Evolutionary conservation across 2,113 vertebrate species (phyloP), one percentile per base, ranked within the genome.

Genomic region (Corynorhinus townsendii): DNA sequence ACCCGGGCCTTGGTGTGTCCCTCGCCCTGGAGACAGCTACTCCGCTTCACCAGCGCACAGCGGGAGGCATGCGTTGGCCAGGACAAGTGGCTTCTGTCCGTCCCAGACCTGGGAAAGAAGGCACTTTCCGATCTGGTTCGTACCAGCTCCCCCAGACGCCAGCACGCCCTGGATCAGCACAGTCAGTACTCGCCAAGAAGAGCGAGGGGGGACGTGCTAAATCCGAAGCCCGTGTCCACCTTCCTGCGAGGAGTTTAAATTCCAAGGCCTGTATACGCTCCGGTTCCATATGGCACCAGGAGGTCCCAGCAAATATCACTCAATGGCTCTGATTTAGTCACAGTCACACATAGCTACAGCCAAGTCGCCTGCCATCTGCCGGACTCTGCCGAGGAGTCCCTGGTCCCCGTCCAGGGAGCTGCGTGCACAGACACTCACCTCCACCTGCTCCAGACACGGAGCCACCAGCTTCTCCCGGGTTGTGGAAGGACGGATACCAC

Each of bases 271-370:
- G 83, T 76, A 47, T 90, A 95, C 91, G 83, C 93, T 90, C 96
- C 49, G 43, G n/a, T 88, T 91, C 81, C 96, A 92, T 97, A 86
- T 93, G 95, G 90, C 89, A 72, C 72, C 91, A 79, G n/a, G 94
- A 92, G 94, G 68, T 81, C 90, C 96, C 72, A 3, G 83, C 49
- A 80, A 89, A 96, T 89, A 68, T 47, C 90, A 77, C n/a, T 35
- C 9, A 28, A 77, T 43, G 72, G 47, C 59, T 62, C 79, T 33
- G 75, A 91, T 77, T 89, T 86, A 89, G 93, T 86, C 49, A 94
- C 86, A 83, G 73, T 45, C 43, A 73, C 43, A 64, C 93, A 30
- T n/a, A 52, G 52, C 79, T 2, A 38, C 20, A 49, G 26, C 49
- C 35, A 33, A 90, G 75, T 54, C 83, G 9, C 45, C 59, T 66